Evolutionary conservation across 1,140 invertebrate species (phyloP), one percentile per base, ranked within the genome.

Genomic region (Ctenoplectra terminalis): DNA sequence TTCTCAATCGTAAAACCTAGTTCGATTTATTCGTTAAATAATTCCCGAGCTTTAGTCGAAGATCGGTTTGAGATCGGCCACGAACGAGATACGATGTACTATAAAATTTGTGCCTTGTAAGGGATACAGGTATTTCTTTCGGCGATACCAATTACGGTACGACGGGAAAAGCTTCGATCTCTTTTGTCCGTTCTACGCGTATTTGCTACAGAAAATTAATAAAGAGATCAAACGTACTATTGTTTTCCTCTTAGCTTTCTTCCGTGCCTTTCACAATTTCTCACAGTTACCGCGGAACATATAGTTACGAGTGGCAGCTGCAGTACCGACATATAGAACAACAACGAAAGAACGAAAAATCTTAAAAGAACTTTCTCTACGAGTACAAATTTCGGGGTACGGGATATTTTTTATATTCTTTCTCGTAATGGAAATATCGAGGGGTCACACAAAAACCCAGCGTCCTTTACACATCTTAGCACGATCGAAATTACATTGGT

Each of bases 401-500:
- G 40, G 37, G 58, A 34, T 34, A 34, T 54, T 17, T 31, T 43
- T 52, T 46, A 60, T 29, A 60, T 50, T 73, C 63, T 48, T 29
- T n/a, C 23, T 82, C 60, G 63, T 60, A 52, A 72, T 83, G 60
- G 77, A 87, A 87, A 84, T 87, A 73, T 81, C 56, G 34, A 77
- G 8, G 54, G 60, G 54, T 86, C 74, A 54, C 50, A 60, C 34
- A 6, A 40, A 46, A 37, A 20, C 69, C 70, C 58, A 52, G 20
- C 4, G 52, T 50, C 72, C 17, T 81, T 74, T 61, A 77, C 52
- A 64, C 56, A 20, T 66, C 70, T 83, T 63, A 76, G 66, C 79
- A 61, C 67, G 67, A 87, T 88, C 79, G 73, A 77, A 79, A 50
- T 84, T 70, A 80, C 77, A 79, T 87, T 85, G 31, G 26, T 82